Percentiles rank a stretch among this genome's conserved stretches.
phyloP scores from a whole-genome alignment of 2,797 vertebrate genomes.

The Argyrosomus regius region DNA sequence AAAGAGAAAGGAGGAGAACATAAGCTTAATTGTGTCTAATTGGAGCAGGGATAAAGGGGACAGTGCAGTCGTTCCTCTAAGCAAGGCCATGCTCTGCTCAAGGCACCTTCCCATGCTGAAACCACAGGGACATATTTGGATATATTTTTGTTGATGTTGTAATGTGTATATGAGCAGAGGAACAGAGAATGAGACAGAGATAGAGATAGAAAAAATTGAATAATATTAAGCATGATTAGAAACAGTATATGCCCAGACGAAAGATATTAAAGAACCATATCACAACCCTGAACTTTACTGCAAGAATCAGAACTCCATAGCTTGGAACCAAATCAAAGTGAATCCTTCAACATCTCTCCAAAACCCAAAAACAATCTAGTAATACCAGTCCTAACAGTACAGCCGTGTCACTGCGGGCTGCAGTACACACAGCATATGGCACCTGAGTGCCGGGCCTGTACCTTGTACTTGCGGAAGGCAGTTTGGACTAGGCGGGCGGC shows the following conservation, averaged over 20 bases:
- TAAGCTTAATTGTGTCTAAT: constrained; percentile 68
- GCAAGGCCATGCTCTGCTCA: constrained; percentile 89
- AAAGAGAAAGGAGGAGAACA: constrained; percentile 58
- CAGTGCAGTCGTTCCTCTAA: constrained; percentile 83
- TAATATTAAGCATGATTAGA: constrained; percentile 46
- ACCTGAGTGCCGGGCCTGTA: constrained; percentile 80
- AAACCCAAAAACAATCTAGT: constrained; percentile 31
- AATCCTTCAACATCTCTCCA: constrained; percentile 35
- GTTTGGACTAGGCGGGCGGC: constrained; percentile 98
- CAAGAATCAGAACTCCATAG: constrained; percentile 28
- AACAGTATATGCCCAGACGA: constrained; percentile 44
- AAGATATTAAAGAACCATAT: constrained; percentile 30
- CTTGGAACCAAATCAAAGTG: constrained; percentile 33
- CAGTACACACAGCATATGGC: constrained; percentile 59
- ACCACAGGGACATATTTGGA: constrained; percentile 78
- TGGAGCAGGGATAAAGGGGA: constrained; percentile 70
- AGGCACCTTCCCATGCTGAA: constrained; percentile 87
- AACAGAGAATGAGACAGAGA: constrained; percentile 66
- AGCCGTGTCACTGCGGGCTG: constrained; percentile 48
- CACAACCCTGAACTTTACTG: constrained; percentile 43
- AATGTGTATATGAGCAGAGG: constrained; percentile 60
- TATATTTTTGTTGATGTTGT: constrained; percentile 48
- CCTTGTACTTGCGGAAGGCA: constrained; percentile 99
- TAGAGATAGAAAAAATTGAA: constrained; percentile 53
- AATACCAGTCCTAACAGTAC: constrained; percentile 47